Conservation (phyloP, 2,888 invertebrate species). For the Oscheius sp. region DNA sequence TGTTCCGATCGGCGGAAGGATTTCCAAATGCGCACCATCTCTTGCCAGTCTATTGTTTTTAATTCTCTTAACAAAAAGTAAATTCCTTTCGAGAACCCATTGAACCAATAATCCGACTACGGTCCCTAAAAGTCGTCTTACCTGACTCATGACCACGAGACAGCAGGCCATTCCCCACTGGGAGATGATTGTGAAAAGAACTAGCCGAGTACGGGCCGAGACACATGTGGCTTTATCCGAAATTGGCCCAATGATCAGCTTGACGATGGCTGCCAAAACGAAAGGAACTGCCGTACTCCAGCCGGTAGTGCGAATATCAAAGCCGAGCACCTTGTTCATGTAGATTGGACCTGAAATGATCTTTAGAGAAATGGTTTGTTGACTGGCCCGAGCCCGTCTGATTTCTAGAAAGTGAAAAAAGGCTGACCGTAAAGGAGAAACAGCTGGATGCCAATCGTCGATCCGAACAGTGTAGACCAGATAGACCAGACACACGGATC, state of each 20-base stretch:
- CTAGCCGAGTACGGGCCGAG: conserved; percentile 44
- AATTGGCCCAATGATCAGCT: conserved; percentile 44
- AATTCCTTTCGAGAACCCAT: no score
- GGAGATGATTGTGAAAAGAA: conserved; percentile 55
- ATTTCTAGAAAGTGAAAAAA: no score
- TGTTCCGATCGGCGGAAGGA: no score
- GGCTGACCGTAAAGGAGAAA: conserved; percentile 15
- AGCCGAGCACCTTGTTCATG: conserved; percentile 45
- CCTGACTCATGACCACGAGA: conserved; percentile 50
- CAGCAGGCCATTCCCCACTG: conserved; percentile 57
- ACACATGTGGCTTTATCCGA: conserved; percentile 44
- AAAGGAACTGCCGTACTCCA: conserved; percentile 46
- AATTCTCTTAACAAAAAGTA: no score
- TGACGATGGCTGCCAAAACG: conserved; percentile 40
- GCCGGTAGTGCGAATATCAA: conserved; percentile 46
- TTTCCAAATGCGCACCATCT: no score
- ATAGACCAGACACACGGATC: conserved; percentile 22
- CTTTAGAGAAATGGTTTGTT: no score
- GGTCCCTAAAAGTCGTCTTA: conserved; percentile 11
- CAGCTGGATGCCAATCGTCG: conserved; percentile 12
- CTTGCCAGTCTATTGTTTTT: no score
- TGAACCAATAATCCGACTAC: no score
- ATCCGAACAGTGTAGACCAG: neutral
- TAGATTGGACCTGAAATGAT: conserved; percentile 46
- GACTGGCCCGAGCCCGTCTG: no score